phyloP scores from a whole-genome alignment of 2,113 vertebrate genomes.

The Strigops habroptila region DNA sequence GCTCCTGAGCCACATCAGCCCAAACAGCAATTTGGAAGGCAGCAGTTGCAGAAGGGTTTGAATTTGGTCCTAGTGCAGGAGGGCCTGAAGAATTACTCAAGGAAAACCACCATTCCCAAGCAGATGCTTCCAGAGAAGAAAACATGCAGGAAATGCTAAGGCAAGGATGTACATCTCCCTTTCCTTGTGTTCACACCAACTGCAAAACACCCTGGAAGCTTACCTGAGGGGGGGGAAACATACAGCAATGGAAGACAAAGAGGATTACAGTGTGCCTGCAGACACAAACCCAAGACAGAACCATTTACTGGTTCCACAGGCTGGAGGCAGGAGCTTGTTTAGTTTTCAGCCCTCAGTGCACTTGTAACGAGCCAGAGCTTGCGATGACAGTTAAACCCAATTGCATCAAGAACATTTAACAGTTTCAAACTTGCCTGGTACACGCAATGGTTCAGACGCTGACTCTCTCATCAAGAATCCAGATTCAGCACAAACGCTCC shows the following conservation, averaged over 20 bases:
- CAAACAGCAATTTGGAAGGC: neutral
- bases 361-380: constrained; percentile 62
- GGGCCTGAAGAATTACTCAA: neutral
- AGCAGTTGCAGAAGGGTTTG: neutral
- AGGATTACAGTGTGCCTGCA: neutral
- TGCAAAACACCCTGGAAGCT: neutral
- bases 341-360: neutral
- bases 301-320: neutral
- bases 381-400: neutral
- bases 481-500: constrained; percentile 40
- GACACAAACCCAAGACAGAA: constrained; percentile 1
- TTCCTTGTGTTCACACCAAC: neutral
- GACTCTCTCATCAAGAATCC: constrained; percentile 39
- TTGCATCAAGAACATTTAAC: constrained; percentile 50
- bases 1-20: neutral
- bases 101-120: neutral
- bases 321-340: neutral
- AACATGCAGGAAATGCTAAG: neutral
- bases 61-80: neutral
- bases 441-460: constrained; percentile 33
- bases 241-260: neutral
- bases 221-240: neutral
- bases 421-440: constrained; percentile 63
- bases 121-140: neutral
- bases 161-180: neutral